phyloP scores from a whole-genome alignment of 2,113 vertebrate species.

The Plotosus lineatus region DNA sequence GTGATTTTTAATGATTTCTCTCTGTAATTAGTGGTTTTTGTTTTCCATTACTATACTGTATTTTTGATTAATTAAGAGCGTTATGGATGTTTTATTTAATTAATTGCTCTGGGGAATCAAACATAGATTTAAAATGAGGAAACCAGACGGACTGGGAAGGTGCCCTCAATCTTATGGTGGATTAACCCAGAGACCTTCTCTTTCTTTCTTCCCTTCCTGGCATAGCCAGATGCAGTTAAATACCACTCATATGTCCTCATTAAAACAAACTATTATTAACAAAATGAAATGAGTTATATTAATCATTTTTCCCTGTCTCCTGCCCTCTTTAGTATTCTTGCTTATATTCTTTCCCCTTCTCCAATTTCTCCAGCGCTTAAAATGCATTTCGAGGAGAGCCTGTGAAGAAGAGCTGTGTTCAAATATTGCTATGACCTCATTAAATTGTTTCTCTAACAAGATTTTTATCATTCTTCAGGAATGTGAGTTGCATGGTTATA shows the following conservation, averaged over 20 bases:
- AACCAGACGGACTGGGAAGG: too few species aligned
- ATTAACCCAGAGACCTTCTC: too few species aligned
- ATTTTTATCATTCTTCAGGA: neutral
- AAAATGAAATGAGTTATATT: neutral
- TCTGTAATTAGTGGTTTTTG: neutral
- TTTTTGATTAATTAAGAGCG: neutral
- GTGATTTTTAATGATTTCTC: neutral
- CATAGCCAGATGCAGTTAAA: neutral
- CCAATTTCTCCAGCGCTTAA: neutral
- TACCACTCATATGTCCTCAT: neutral
- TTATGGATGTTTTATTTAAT: neutral
- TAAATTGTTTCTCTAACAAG: neutral
- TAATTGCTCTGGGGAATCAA: neutral
- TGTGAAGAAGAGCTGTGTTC: neutral
- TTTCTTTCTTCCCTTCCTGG: neutral
- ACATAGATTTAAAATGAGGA: neutral
- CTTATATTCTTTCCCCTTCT: neutral
- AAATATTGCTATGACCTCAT: neutral
- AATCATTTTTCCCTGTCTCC: neutral
- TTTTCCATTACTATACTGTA: neutral
- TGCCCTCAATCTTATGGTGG: too few species aligned
- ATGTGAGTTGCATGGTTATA: neutral
- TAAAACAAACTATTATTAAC: neutral
- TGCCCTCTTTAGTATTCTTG: neutral
- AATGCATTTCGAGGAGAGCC: neutral